Evolutionary conservation across 2,888 invertebrate species (phyloP).

Genomic region (Alloplasta piceator): DNA sequence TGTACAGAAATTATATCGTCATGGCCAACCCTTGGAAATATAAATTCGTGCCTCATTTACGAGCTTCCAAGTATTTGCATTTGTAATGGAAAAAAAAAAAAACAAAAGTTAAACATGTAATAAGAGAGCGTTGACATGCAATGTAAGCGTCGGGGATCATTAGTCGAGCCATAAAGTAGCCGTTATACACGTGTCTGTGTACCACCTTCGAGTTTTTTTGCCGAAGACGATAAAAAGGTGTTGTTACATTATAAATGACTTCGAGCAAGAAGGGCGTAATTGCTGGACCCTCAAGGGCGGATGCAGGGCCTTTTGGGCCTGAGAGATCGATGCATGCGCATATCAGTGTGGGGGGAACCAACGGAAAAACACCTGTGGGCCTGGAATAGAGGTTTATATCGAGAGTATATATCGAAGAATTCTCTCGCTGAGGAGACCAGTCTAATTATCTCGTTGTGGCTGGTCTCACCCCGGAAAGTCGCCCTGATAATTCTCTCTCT

Average conservation of each 20-base stretch:
- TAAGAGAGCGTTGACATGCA: neutral
- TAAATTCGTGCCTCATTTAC: too few species aligned
- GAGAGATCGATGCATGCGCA: too few species aligned
- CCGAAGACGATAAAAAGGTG: too few species aligned
- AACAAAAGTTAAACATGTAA: neutral
- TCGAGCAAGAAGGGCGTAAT: too few species aligned
- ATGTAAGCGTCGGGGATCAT: conserved; percentile 25
- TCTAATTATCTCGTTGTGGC: conserved; percentile 71
- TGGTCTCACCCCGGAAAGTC: conserved; percentile 62
- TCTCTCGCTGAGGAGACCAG: conserved; percentile 58
- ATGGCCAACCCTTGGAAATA: too few species aligned
- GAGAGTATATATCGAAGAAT: conserved; percentile 45
- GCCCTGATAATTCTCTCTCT: conserved; percentile 36
- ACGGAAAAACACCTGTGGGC: conserved; percentile 15
- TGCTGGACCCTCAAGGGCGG: too few species aligned
- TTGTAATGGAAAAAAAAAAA: too few species aligned
- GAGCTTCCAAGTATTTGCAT: too few species aligned
- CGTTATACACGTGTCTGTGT: neutral
- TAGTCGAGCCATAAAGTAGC: conserved; percentile 15
- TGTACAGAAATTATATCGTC: too few species aligned
- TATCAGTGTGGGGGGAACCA: neutral
- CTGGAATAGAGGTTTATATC: conserved; percentile 33
- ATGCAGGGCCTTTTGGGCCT: too few species aligned
- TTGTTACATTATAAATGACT: too few species aligned
- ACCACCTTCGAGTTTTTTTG: too few species aligned